phyloP scores from a whole-genome alignment of 2,113 vertebrate genomes.

The Cygnus atratus region DNA sequence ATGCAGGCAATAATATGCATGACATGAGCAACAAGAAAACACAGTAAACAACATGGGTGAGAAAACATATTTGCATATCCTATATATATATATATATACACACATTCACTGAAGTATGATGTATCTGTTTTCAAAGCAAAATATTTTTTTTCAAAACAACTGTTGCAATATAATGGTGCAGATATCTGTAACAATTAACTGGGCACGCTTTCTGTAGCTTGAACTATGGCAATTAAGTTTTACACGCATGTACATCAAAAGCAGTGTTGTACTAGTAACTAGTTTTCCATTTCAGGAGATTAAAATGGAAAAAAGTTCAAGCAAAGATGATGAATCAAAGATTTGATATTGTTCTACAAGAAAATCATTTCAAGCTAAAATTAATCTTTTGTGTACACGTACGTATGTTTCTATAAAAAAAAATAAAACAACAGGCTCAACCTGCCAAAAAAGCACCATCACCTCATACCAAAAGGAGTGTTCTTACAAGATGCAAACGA shows the following conservation, averaged over 20 bases:
- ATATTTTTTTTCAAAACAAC: not conserved
- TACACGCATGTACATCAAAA: not conserved
- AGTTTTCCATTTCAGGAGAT: not conserved
- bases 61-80: not conserved
- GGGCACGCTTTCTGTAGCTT: not conserved
- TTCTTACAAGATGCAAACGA: not conserved
- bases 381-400: not conserved
- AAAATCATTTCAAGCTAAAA: not conserved
- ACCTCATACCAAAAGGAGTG: not conserved
- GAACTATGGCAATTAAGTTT: constrained; percentile 18
- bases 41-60: not conserved
- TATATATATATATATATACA: not conserved
- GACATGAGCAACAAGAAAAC: not conserved
- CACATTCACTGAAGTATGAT: not conserved
- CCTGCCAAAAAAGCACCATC: not conserved
- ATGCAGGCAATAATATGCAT: not conserved
- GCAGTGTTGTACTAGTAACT: not conserved
- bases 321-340: not conserved
- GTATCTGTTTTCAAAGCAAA: not conserved
- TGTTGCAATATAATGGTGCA: not conserved
- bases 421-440: not conserved
- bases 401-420: not conserved
- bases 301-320: not conserved
- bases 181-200: not conserved
- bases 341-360: not conserved